Conservation (phyloP, 2,113 vertebrate genomes). For the Dasyornis broadbenti region DNA sequence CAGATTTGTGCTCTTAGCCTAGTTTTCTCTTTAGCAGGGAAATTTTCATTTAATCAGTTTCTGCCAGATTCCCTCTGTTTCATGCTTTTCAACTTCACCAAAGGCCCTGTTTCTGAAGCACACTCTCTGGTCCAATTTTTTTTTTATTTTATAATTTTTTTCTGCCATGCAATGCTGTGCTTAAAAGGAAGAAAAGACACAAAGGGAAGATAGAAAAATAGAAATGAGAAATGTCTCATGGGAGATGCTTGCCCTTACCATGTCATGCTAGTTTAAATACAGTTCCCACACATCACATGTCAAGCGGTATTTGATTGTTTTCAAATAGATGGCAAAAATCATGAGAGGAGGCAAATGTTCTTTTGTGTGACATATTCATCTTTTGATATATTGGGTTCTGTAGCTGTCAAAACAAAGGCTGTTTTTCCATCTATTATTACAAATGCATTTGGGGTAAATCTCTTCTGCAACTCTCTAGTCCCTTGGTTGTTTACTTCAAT, state of each 20-base stretch:
- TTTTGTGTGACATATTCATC: slow-evolving; percentile 22
- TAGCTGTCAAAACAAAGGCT: slow-evolving; percentile 39
- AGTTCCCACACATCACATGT: slow-evolving; percentile 30
- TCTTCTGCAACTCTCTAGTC: background rate
- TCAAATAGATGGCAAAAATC: slow-evolving; percentile 51
- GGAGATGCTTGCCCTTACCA: slow-evolving; percentile 8
- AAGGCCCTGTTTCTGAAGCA: background rate
- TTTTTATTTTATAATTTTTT: background rate
- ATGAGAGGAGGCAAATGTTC: slow-evolving; percentile 18
- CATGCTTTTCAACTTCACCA: background rate
- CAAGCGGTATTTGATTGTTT: slow-evolving; percentile 43
- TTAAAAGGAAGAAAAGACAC: background rate
- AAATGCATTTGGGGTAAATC: slow-evolving; percentile 14
- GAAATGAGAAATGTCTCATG: background rate
- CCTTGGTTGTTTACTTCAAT: slow-evolving; percentile 27
- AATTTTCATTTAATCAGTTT: background rate
- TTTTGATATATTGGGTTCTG: slow-evolving; percentile 32
- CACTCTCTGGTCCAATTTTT: background rate
- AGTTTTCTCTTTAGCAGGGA: background rate
- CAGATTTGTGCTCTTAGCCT: background rate
- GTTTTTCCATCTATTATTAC: slow-evolving; percentile 4
- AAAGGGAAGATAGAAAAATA: slow-evolving; percentile 18
- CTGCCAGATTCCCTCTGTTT: background rate
- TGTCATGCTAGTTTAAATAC: slow-evolving; percentile 47
- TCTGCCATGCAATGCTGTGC: background rate